Base-by-base conservation (phyloP, 2,797 vertebrate species). In the Lepus oiostolus region DNA sequence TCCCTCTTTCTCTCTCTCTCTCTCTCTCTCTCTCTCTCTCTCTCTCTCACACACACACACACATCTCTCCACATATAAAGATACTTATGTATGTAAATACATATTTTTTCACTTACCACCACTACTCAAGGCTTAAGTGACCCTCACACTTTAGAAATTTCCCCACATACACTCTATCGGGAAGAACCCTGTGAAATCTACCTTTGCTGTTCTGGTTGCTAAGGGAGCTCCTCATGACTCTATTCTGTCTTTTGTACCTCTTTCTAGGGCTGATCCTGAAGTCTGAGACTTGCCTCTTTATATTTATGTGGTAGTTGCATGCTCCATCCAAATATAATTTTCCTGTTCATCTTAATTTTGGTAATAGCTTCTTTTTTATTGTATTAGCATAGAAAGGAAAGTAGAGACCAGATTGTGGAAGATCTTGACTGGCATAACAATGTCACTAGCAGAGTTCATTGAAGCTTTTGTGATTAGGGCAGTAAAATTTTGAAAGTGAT, bases 1-100 rank as follows among this genome's bases (percentile, higher is more conserved):
- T 30, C 32, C 1, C 58, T 5, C 28, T 4, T 24, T 5, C 50
- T 0, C 14, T 30, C 26, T 1, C 38, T 5, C 17, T 12, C 1
- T 1, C 86, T 30, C n/a, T 84, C 84, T 42, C 42, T 60, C 71
- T 75, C n/a, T 13, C 60, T 42, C 9, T 35, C 10, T 12, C 6
- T 28, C 1, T 42, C 1, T 1, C 54, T 19, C 54, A 58, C 54
- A 54, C 54, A 54, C 54, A 13, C 54, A 54, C 54, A 58, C 17
- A 58, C 17, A 58, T 3, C 14, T 58, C 13, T 58, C 13, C 54
- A 58, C 17, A 58, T 58, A 17, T 58, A 58, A 13, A 58, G 3
- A 19, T 58, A 58, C 54, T 58, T 58, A 58, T 17, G 17, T 58
- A 58, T 58, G 5, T 58, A 58, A 14, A 58, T 58, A 58, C 17